These are phyloP conservation scores for Drosophila sproati DNA, from an alignment of 1,140 invertebrate species.

Conservation along the genomic window DNA sequence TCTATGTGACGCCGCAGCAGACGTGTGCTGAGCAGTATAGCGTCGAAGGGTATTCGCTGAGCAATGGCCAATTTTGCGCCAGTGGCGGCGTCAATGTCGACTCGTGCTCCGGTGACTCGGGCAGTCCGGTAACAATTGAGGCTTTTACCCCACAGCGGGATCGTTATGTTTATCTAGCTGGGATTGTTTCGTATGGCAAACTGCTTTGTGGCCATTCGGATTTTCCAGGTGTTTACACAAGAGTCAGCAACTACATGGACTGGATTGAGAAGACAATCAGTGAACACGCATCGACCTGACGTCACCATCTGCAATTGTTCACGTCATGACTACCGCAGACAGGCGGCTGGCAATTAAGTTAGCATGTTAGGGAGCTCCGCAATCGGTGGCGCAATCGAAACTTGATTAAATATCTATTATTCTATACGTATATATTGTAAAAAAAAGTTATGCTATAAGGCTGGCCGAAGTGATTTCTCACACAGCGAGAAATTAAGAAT, in stretches of 20 bases:
- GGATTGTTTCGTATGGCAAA: conserved; percentile 59
- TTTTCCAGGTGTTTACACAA: conserved; percentile 60
- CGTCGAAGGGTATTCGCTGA: neutral
- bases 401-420: neutral
- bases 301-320: neutral
- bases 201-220: conserved; percentile 33
- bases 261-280: conserved; percentile 64
- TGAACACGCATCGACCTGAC: neutral
- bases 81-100: conserved; percentile 56
- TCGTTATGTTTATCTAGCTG: conserved; percentile 55
- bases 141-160: conserved; percentile 35
- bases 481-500: neutral
- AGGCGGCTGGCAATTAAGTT: neutral
- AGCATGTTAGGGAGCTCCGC: neutral
- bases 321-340: neutral
- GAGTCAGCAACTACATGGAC: conserved; percentile 57
- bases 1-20: conserved; percentile 45
- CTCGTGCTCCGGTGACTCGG: conserved; percentile 71
- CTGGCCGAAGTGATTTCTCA: neutral
- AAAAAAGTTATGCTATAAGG: neutral
- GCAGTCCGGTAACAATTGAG: conserved; percentile 66
- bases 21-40: conserved; percentile 43
- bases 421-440: neutral
- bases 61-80: conserved; percentile 63
- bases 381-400: neutral